A percentile compares a stretch with the other conserved stretches of the same genome.
Conservation (phyloP, 1,140 invertebrate species). For the Agrypnia vestita region DNA sequence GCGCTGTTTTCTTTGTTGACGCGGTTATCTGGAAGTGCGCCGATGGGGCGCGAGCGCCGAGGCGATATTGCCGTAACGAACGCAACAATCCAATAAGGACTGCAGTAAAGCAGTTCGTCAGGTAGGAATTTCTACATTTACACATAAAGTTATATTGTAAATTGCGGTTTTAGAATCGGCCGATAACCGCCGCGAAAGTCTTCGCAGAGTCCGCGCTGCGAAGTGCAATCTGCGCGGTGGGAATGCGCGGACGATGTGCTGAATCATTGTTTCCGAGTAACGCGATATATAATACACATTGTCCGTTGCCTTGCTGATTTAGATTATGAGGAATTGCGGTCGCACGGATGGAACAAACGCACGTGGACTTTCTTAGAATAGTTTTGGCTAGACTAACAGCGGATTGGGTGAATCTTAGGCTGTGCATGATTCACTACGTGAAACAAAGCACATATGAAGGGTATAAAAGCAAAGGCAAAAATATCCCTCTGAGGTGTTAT, state of each 20-base stretch:
- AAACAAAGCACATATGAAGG: too few relatives aligned
- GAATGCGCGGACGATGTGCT: constrained; percentile 4
- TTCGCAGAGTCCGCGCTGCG: not conserved
- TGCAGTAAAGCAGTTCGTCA: constrained; percentile 35
- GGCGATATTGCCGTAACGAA: constrained; percentile 34
- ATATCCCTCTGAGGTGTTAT: too few relatives aligned
- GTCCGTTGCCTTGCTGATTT: too few relatives aligned
- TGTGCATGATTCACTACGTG: too few relatives aligned
- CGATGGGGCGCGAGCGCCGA: not conserved
- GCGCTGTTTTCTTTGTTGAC: not conserved
- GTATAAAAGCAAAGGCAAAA: too few relatives aligned
- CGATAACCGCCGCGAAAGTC: constrained; percentile 36
- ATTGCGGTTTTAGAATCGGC: constrained; percentile 41
- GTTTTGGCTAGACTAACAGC: too few relatives aligned
- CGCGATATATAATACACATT: not conserved
- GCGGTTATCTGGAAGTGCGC: not conserved
- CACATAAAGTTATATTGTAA: constrained; percentile 22
- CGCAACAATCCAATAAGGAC: constrained; percentile 34
- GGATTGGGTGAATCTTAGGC: too few relatives aligned
- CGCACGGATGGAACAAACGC: too few relatives aligned
- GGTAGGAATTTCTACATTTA: constrained; percentile 40
- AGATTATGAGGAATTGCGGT: too few relatives aligned
- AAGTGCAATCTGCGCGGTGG: not conserved
- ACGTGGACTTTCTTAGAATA: too few relatives aligned
- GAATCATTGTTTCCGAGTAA: constrained; percentile 33